Conservation (phyloP, 2,113 vertebrate genomes). For the Dicerorhinus sumatrensis region DNA sequence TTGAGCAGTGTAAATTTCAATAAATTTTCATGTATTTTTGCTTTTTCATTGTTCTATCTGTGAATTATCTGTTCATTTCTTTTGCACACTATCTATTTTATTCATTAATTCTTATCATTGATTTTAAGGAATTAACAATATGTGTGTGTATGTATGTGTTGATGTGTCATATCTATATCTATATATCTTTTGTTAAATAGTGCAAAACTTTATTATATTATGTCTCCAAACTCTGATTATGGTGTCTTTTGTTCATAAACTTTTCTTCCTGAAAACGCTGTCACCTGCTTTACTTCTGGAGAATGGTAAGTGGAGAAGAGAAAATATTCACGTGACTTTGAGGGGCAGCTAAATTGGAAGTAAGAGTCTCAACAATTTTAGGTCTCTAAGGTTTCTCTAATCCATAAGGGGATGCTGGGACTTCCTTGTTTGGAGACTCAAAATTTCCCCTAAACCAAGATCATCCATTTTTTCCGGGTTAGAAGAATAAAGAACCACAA, state of each 20-base stretch:
- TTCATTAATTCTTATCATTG: neutral
- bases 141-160: neutral
- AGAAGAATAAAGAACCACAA: slow-evolving; percentile 81
- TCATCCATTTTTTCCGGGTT: slow-evolving; percentile 38
- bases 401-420: neutral
- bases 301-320: slow-evolving; percentile 28
- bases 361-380: neutral
- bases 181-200: neutral
- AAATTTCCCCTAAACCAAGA: neutral
- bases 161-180: neutral
- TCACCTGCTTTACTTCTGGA: slow-evolving; percentile 69
- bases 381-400: neutral
- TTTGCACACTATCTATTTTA: neutral
- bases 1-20: neutral
- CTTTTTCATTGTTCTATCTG: neutral
- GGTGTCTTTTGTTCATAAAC: neutral
- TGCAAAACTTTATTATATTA: neutral
- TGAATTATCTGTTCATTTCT: neutral
- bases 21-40: neutral
- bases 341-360: slow-evolving; percentile 27
- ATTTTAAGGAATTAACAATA: neutral
- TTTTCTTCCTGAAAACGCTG: slow-evolving; percentile 49
- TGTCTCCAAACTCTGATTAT: neutral
- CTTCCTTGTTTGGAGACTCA: slow-evolving; percentile 22
- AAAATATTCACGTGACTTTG: slow-evolving; percentile 50